Evolutionary conservation across 2,113 vertebrate genomes (phyloP).

Genomic region (Platichthys flesus): DNA sequence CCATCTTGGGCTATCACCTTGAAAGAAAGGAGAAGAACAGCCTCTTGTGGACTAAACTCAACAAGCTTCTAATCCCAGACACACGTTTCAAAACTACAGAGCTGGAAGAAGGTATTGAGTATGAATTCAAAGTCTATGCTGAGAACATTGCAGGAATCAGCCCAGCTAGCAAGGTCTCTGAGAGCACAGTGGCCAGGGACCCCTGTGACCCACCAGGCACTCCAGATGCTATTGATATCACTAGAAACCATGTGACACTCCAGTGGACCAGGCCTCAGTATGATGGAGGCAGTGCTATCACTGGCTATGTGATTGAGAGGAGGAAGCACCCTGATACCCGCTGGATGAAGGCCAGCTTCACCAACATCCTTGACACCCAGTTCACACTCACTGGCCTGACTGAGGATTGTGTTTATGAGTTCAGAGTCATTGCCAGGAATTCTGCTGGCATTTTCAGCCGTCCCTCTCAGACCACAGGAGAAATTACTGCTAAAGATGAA

Average conservation of each 20-base stretch:
- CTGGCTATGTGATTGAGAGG: slow-evolving; percentile 94
- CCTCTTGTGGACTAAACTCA: slow-evolving; percentile 94
- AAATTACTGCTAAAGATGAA: slow-evolving; percentile 97
- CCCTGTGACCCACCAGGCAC: slow-evolving; percentile 94
- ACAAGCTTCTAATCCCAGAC: slow-evolving; percentile 92
- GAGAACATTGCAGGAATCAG: slow-evolving; percentile 96
- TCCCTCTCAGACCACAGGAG: slow-evolving; percentile 93
- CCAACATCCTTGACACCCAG: slow-evolving; percentile 93
- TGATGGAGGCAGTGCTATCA: slow-evolving; percentile 95
- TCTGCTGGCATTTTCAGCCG: slow-evolving; percentile 90
- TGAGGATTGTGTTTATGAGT: slow-evolving; percentile 93
- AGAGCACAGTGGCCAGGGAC: slow-evolving; percentile 92
- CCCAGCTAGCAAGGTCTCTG: slow-evolving; percentile 92
- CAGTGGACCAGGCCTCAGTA: slow-evolving; percentile 95
- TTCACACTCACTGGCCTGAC: slow-evolving; percentile 91
- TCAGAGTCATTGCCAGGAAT: slow-evolving; percentile 96
- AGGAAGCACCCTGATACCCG: slow-evolving; percentile 94
- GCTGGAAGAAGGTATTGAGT: slow-evolving; percentile 97
- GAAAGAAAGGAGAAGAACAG: slow-evolving; percentile 99
- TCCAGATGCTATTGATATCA: slow-evolving; percentile 94
- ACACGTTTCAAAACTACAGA: slow-evolving; percentile 92
- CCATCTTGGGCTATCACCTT: slow-evolving; percentile 92
- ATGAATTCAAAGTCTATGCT: slow-evolving; percentile 96
- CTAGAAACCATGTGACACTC: slow-evolving; percentile 91
- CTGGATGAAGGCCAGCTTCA: slow-evolving; percentile 99